These are phyloP conservation scores for Columba janthina DNA, from an alignment of 2,113 vertebrate genomes.

Conservation along the genomic window DNA sequence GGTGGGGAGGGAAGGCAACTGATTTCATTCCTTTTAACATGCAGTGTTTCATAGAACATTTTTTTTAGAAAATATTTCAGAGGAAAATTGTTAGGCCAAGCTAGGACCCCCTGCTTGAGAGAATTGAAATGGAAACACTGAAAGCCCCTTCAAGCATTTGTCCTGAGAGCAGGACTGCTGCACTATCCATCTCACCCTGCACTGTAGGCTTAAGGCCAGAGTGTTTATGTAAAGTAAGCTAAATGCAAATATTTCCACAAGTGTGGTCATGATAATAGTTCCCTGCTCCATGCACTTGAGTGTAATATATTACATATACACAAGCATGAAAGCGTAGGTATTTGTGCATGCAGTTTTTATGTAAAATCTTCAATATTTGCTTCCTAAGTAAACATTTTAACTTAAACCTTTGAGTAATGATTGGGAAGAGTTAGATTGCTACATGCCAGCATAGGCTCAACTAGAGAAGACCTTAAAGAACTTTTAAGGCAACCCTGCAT, in stretches of 20 bases:
- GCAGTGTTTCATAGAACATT: neutral
- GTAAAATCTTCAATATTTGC: neutral
- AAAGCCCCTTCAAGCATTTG: neutral
- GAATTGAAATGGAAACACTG: neutral
- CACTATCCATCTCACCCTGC: neutral
- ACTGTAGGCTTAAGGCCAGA: neutral
- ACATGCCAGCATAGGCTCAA: neutral
- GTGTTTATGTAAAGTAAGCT: slow-evolving; percentile 52
- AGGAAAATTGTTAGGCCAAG: neutral
- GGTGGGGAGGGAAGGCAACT: too few species aligned
- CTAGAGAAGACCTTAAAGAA: neutral
- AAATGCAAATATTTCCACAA: slow-evolving; percentile 63
- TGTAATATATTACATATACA: neutral
- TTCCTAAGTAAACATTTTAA: slow-evolving; percentile 9
- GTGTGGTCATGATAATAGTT: neutral
- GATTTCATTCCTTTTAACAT: neutral
- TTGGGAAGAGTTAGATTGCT: neutral
- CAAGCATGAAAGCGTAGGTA: neutral
- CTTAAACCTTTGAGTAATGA: neutral
- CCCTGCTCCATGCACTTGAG: neutral
- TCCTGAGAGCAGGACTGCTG: neutral
- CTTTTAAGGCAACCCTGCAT: neutral
- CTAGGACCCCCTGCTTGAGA: neutral
- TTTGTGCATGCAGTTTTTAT: neutral
- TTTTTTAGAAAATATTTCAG: neutral